Percentiles rank a stretch among this genome's conserved stretches.
These are phyloP conservation scores for Chymomyza caudatula DNA, from an alignment of 2,888 invertebrate species.

Conservation along the genomic window DNA sequence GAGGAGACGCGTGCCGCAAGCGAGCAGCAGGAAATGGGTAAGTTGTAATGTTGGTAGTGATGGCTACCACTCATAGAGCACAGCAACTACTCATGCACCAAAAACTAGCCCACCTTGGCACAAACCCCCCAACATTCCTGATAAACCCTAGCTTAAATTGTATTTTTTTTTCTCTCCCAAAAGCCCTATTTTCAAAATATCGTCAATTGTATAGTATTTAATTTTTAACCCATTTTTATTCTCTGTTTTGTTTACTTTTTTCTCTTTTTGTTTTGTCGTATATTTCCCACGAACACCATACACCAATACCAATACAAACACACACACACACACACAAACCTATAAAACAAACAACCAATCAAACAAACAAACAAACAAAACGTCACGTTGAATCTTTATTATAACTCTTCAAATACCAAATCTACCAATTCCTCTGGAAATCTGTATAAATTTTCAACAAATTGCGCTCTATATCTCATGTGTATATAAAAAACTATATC, in stretches of 20 bases:
- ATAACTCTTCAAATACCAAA: neutral
- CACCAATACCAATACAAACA: conserved; percentile 14
- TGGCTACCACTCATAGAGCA: no score
- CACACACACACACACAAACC: conserved; percentile 1
- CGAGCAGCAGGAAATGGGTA: conserved; percentile 74
- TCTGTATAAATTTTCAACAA: conserved; percentile 1
- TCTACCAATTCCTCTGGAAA: neutral
- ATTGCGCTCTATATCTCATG: conserved; percentile 3
- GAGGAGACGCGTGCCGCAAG: conserved; percentile 45
- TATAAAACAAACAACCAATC: conserved; percentile 13
- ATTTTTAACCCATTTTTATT: conserved; percentile 6
- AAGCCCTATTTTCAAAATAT: neutral
- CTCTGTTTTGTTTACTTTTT: conserved; percentile 11
- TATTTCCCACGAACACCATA: conserved; percentile 21
- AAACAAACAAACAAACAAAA: conserved; percentile 26
- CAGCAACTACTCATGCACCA: neutral
- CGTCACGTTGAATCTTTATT: neutral
- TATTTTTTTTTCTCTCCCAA: neutral
- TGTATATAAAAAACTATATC: conserved; percentile 17
- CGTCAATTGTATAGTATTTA: conserved; percentile 5
- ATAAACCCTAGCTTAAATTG: neutral
- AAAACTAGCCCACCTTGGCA: neutral
- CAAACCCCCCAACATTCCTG: neutral
- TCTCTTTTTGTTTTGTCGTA: conserved; percentile 47
- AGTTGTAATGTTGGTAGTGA: conserved; percentile 38